Conservation (phyloP, 1,140 invertebrate species). For the Ostrea denselamellosa region DNA sequence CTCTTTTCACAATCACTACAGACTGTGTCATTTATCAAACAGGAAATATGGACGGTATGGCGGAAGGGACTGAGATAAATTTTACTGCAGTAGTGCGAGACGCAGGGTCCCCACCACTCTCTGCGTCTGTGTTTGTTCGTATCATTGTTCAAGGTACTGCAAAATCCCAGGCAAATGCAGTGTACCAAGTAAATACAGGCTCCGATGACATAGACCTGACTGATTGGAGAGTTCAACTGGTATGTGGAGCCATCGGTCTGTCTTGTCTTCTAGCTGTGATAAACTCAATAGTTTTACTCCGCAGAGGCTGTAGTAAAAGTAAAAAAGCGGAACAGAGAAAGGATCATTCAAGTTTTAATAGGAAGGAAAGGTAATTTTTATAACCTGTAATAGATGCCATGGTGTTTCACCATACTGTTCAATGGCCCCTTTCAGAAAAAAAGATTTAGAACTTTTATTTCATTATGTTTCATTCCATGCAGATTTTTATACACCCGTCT, state of each 20-base stretch:
- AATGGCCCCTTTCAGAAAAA: too few species aligned
- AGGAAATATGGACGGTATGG: background rate
- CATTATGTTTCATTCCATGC: too few species aligned
- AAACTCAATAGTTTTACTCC: background rate
- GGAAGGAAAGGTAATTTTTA: background rate
- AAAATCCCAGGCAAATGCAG: background rate
- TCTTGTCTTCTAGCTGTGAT: background rate
- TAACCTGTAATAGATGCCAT: background rate
- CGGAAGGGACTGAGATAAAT: background rate
- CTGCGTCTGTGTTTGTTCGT: background rate
- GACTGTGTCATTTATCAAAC: conserved; percentile 1
- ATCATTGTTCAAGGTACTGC: background rate
- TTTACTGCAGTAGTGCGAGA: background rate
- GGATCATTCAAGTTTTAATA: background rate
- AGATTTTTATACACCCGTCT: too few species aligned
- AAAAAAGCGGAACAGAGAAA: background rate
- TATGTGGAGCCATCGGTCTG: background rate
- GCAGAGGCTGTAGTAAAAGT: background rate
- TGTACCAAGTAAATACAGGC: background rate
- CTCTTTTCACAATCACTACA: background rate
- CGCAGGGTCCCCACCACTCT: background rate
- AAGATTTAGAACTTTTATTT: too few species aligned
- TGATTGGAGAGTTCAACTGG: background rate
- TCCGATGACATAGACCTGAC: background rate
- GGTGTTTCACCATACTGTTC: too few species aligned